Percentiles rank a stretch among this genome's conserved stretches.
Evolutionary conservation across 2,888 invertebrate genomes (phyloP).

Genomic region (Ormyrus labotus): DNA sequence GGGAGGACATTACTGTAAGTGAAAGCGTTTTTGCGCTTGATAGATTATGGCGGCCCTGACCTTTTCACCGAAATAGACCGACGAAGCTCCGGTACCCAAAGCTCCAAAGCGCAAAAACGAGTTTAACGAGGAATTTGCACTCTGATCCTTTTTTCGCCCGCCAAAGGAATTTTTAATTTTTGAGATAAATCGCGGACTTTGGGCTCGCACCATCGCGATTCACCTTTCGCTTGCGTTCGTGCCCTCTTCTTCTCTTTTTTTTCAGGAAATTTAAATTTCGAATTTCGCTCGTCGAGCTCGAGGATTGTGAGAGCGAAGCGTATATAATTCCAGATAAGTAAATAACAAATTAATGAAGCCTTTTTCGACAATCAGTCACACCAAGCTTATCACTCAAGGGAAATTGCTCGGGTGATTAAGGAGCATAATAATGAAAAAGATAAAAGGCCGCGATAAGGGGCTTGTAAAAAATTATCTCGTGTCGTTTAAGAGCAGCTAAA

Average conservation of each 20-base stretch:
- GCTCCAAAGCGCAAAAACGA: too few species aligned
- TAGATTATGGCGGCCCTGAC: neutral
- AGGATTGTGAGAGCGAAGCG: too few species aligned
- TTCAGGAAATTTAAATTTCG: conserved; percentile 10
- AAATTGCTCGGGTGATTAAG: conserved; percentile 36
- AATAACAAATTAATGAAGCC: conserved; percentile 23
- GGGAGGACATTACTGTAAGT: neutral
- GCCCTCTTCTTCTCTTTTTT: conserved; percentile 11
- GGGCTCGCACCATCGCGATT: too few species aligned
- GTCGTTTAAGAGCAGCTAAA: neutral
- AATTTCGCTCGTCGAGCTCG: neutral
- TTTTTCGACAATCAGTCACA: conserved; percentile 28
- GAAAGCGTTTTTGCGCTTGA: neutral
- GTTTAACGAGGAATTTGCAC: too few species aligned
- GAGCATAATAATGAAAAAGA: conserved; percentile 23
- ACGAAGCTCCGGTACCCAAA: too few species aligned
- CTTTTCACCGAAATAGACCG: too few species aligned
- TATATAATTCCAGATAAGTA: conserved; percentile 26
- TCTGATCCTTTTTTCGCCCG: too few species aligned
- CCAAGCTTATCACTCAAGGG: conserved; percentile 25
- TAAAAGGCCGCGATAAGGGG: conserved; percentile 28
- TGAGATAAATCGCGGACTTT: neutral
- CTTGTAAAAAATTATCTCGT: conserved; percentile 23
- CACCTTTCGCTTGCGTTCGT: neutral
- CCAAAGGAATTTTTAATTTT: conserved; percentile 20